Evolutionary conservation across 1,140 invertebrate species (phyloP).

Genomic region (Ceratina calcarata): DNA sequence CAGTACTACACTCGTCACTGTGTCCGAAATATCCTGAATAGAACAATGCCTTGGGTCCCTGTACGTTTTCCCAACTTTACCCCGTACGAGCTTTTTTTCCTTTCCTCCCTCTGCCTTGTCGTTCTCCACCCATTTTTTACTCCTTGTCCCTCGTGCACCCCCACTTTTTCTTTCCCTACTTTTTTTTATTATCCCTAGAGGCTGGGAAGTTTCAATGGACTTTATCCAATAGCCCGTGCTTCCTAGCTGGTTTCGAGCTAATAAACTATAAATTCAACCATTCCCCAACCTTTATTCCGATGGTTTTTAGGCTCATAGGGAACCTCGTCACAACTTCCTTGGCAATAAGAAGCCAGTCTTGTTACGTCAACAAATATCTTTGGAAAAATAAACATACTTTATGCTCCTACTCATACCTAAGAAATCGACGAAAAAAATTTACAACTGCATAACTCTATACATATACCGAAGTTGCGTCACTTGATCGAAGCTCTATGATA

Average conservation of each 20-base stretch:
- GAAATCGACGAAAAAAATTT: neutral
- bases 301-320: conserved; percentile 57
- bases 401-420: no score
- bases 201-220: conserved; percentile 75
- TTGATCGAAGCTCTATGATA: neutral
- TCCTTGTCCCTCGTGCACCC: neutral
- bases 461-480: neutral
- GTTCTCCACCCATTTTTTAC: conserved; percentile 5
- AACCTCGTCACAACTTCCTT: conserved; percentile 35
- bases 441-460: neutral
- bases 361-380: neutral
- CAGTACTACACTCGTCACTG: neutral
- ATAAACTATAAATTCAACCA: conserved; percentile 73
- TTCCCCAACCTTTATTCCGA: conserved; percentile 36
- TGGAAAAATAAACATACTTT: neutral
- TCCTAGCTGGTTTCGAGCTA: conserved; percentile 69
- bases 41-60: conserved; percentile 2
- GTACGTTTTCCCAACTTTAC: conserved; percentile 7
- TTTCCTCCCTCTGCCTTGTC: neutral
- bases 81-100: neutral
- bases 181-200: conserved; percentile 60
- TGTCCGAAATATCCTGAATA: conserved; percentile 18
- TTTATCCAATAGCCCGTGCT: conserved; percentile 72
- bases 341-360: neutral
- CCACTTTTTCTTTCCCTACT: neutral